Evolutionary conservation across 2,888 invertebrate species (phyloP), one percentile per base, ranked within the genome.

Genomic region (Nemotelus pantherinus): DNA sequence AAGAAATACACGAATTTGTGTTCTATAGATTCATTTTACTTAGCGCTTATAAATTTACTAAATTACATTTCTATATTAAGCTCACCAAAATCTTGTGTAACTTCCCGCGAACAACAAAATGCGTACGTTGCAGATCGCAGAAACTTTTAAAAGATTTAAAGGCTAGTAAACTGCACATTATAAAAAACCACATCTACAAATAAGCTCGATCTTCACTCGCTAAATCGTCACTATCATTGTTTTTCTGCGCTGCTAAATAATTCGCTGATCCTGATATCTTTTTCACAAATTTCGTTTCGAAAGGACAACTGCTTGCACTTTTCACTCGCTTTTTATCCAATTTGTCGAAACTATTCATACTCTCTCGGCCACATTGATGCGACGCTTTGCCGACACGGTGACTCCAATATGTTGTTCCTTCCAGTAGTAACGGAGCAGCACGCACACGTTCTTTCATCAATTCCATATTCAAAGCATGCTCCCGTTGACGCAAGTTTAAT

Each of bases 381-480:
- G 84, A 83, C 2, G 85, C 78, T 74, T 86, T 86, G 9, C 86
- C 87, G 7, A 86, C 84, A 25, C 78, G 82, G 0, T 86, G 84
- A 2, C 85, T 84, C 85, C 86, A 86, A 72, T 81, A 84, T 2
- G 86, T 86, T 2, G 82, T 80, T 0, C 87, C 87, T 79, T 87
- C 87, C 3, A 87, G 82, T 3, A 87, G 80, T 2, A 87, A 80
- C 0, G 87, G 87, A 0, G 87, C 86, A 0, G 87, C 85, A 80
- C 86, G 86, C 1, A 87, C 87, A 0, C 87, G 83, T 77, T 87
- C 85, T 0, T 84, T 83, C 87, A 87, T 87, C 81, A 87, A 78
- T 76, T 86, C 85, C 86, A 87, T 86, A 75, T 86, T 85, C 3
- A 85, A 80, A 39, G 86, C 85, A 53, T 87, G 85, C 72, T 86